Percentiles rank a stretch among this genome's conserved stretches.
These are phyloP conservation scores for Gymnothorax reevesii DNA, from an alignment of 2,797 vertebrate species.

Conservation along the genomic window DNA sequence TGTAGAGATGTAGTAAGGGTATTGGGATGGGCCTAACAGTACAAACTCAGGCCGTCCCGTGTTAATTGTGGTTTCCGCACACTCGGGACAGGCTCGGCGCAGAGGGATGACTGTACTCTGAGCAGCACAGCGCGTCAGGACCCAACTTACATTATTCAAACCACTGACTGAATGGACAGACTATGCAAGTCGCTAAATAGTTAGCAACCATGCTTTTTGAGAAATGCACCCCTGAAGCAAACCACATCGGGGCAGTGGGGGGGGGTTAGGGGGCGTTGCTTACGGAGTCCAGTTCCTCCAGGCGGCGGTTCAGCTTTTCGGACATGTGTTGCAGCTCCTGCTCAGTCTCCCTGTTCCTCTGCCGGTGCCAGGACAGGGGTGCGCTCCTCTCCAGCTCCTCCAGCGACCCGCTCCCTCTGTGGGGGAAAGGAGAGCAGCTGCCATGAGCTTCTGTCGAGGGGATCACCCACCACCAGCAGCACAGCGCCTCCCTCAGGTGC, in stretches of 20 bases:
- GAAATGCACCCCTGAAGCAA: no score
- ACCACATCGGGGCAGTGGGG: no score
- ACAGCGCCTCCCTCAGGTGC: not conserved
- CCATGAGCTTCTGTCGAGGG: not conserved
- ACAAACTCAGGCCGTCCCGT: not conserved
- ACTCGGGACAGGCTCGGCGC: not conserved
- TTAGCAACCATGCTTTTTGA: no score
- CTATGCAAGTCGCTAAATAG: no score
- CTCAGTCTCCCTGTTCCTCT: conserved; percentile 70
- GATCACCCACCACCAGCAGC: not conserved
- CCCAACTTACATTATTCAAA: not conserved
- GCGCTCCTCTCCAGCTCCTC: conserved; percentile 48
- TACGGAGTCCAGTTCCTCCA: conserved; percentile 84
- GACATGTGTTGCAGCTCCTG: conserved; percentile 81
- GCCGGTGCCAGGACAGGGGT: conserved; percentile 61
- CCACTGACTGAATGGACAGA: no score
- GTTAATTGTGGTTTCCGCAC: not conserved
- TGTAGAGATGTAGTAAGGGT: no score
- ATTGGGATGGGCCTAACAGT: not conserved
- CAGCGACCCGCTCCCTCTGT: conserved; percentile 32
- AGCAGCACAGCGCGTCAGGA: not conserved
- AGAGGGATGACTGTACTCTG: not conserved
- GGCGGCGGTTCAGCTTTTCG: conserved; percentile 78
- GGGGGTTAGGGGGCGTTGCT: conserved; percentile 45
- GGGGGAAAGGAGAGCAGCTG: conserved; percentile 14